Percentiles rank a stretch among this genome's conserved stretches.
These are phyloP conservation scores for Drosophila aff. DNA, from an alignment of 1,140 invertebrate species.

Conservation along the genomic window DNA sequence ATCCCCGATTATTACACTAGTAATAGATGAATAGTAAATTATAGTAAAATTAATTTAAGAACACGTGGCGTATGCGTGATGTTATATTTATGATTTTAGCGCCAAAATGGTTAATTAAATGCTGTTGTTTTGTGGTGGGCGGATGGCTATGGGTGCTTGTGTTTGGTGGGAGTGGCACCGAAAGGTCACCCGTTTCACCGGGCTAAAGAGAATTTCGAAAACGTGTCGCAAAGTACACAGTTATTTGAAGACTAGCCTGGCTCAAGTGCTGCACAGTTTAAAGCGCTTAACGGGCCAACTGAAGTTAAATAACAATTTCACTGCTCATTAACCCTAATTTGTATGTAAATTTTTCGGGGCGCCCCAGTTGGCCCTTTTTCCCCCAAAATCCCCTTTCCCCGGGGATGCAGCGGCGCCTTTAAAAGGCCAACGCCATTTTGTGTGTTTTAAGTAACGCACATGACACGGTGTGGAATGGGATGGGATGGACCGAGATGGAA, in stretches of 20 bases:
- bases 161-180: neutral
- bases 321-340: conserved; percentile 84
- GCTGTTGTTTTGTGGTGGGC: conserved; percentile 16
- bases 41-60: neutral
- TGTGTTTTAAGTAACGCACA: conserved; percentile 65
- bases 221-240: conserved; percentile 72
- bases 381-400: conserved; percentile 3
- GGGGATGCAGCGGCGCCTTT: conserved; percentile 38
- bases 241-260: conserved; percentile 48
- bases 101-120: conserved; percentile 53
- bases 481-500: neutral
- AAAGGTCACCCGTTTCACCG: conserved; percentile 24
- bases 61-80: conserved; percentile 63
- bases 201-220: conserved; percentile 62
- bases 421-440: conserved; percentile 59
- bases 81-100: conserved; percentile 64
- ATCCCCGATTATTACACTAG: neutral
- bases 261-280: conserved; percentile 67
- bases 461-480: conserved; percentile 20
- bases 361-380: conserved; percentile 48
- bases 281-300: conserved; percentile 75
- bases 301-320: conserved; percentile 84
- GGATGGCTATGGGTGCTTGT: neutral
- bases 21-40: neutral
- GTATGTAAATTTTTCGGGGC: conserved; percentile 77